A percentile compares a stretch with the other conserved stretches of the same genome.
phyloP scores from a whole-genome alignment of 1,140 invertebrate species.

The Psix sp. region DNA sequence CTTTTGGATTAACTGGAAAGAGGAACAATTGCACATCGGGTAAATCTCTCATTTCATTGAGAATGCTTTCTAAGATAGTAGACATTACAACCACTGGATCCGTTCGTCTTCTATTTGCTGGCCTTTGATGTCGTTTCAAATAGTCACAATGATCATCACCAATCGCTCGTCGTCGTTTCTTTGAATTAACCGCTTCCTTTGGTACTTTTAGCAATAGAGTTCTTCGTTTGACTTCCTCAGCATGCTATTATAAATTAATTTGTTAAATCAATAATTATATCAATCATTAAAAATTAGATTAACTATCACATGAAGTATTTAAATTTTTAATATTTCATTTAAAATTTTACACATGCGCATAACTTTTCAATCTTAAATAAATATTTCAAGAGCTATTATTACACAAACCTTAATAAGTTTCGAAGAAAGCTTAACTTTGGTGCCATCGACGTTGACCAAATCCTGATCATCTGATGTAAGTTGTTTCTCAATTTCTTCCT shows the following conservation, averaged over 20 bases:
- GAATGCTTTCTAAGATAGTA: constrained; percentile 92
- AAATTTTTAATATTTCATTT: neutral
- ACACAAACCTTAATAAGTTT: constrained; percentile 86
- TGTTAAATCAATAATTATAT: constrained; percentile 2
- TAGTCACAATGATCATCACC: constrained; percentile 94
- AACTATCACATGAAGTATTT: no score
- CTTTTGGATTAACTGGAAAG: constrained; percentile 95
- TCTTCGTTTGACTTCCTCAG: constrained; percentile 87
- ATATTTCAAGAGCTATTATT: constrained; percentile 6
- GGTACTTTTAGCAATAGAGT: constrained; percentile 90
- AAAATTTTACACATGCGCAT: neutral
- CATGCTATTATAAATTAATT: constrained; percentile 84
- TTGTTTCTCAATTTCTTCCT: constrained; percentile 88
- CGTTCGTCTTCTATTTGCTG: constrained; percentile 94
- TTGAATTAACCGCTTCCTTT: constrained; percentile 83
- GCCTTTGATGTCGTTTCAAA: constrained; percentile 89
- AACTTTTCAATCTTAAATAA: neutral
- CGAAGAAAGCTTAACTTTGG: constrained; percentile 89
- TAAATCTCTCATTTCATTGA: constrained; percentile 95
- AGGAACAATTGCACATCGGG: constrained; percentile 95
- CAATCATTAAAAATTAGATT: neutral
- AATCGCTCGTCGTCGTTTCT: constrained; percentile 81
- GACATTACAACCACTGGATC: constrained; percentile 97
- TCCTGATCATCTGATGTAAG: constrained; percentile 88
- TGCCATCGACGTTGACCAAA: constrained; percentile 94